Evolutionary conservation across 2,113 vertebrate species (phyloP).

Genomic region (Scophthalmus maximus): DNA sequence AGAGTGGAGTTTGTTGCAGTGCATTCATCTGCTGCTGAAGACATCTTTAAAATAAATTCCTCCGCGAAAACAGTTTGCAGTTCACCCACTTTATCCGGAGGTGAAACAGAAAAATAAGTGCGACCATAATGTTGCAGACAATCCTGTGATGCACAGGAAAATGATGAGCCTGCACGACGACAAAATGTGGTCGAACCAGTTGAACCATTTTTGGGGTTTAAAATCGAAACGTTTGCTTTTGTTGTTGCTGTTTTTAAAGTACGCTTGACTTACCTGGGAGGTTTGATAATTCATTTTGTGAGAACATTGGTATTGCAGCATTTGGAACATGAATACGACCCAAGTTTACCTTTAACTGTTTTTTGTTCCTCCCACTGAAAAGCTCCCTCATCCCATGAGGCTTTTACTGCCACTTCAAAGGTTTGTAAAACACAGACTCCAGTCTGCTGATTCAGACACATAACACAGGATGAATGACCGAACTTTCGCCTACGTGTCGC

Average conservation of each 20-base stretch:
- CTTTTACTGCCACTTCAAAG: background rate
- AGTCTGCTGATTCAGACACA: conserved; percentile 9
- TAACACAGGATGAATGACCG: conserved; percentile 23
- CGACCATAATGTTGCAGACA: too few species aligned
- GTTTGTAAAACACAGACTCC: conserved; percentile 17
- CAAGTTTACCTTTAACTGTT: too few species aligned
- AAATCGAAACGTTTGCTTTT: background rate
- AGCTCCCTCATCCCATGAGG: background rate
- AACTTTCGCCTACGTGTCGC: background rate
- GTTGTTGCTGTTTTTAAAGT: background rate
- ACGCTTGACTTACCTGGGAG: background rate
- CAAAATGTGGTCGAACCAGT: background rate
- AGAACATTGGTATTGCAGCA: background rate
- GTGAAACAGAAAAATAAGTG: background rate
- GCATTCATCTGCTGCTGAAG: conserved; percentile 27
- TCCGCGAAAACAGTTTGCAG: background rate
- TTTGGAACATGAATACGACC: background rate
- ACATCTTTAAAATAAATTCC: background rate
- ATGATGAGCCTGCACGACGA: background rate
- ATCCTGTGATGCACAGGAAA: too few species aligned
- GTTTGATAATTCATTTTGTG: too few species aligned
- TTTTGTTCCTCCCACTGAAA: conserved; percentile 5
- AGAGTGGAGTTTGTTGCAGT: conserved; percentile 22
- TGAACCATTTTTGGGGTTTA: background rate
- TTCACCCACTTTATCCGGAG: too few species aligned